These are phyloP conservation scores for Kryptolebias marmoratus DNA, from an alignment of 2,113 vertebrate genomes.

Conservation along the genomic window DNA sequence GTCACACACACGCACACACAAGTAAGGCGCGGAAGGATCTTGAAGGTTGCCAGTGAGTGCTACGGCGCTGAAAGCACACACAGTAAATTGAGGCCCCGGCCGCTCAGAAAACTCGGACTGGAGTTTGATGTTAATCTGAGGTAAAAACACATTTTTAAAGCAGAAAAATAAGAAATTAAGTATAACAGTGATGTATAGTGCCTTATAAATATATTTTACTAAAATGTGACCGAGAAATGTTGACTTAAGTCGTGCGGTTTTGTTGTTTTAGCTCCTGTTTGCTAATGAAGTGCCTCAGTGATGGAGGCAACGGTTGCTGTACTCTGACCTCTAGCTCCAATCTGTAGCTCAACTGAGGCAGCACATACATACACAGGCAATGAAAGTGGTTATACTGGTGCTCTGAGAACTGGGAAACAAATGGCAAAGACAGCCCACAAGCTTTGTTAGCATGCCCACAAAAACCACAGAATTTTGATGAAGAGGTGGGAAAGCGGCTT, in stretches of 20 bases:
- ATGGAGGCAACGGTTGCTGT: slow-evolving; percentile 69
- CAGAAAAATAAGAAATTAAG: slow-evolving; percentile 6
- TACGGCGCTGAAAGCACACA: slow-evolving; percentile 79
- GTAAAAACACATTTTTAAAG: slow-evolving; percentile 45
- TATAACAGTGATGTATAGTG: accelerated
- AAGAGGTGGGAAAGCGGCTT: no score
- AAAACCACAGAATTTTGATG: no score
- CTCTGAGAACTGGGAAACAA: slow-evolving; percentile 9
- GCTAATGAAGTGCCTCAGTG: neutral
- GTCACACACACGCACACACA: slow-evolving; percentile 74
- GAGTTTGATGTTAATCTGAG: slow-evolving; percentile 65
- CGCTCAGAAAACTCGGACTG: slow-evolving; percentile 71
- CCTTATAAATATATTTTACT: neutral
- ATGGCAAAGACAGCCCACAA: no score
- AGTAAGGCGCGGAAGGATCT: slow-evolving; percentile 81
- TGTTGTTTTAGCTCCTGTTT: neutral
- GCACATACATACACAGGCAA: slow-evolving; percentile 38
- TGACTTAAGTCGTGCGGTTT: accelerated
- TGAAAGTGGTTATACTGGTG: slow-evolving; percentile 47
- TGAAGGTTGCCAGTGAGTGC: slow-evolving; percentile 79
- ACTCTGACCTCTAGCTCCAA: slow-evolving; percentile 80
- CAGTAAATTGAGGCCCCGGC: slow-evolving; percentile 83
- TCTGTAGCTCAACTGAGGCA: slow-evolving; percentile 56
- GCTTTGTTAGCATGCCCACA: no score
- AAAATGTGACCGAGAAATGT: neutral